Percentiles rank a stretch among this genome's conserved stretches.
These are phyloP conservation scores for Drosophila koepferae DNA, from an alignment of 2,888 invertebrate species.

Conservation along the genomic window DNA sequence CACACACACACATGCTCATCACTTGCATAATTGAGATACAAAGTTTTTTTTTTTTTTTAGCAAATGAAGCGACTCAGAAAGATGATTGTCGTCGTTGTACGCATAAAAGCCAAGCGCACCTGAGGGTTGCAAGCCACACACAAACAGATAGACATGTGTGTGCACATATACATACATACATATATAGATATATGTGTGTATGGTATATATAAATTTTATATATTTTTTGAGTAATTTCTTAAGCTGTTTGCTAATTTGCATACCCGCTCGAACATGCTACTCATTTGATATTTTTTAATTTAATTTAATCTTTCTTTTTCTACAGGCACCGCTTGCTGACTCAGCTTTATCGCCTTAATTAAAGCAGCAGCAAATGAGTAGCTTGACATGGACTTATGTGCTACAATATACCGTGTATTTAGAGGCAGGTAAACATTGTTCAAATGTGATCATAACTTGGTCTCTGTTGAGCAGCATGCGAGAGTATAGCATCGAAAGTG, in stretches of 20 bases:
- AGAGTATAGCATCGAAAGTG: too few relatives aligned
- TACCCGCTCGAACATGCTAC: neutral
- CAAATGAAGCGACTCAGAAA: slow-evolving; percentile 54
- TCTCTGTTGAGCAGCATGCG: too few relatives aligned
- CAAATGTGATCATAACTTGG: neutral
- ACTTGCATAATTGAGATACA: slow-evolving; percentile 78
- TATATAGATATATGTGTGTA: neutral
- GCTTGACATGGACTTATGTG: neutral
- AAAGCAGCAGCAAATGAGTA: neutral
- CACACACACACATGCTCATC: slow-evolving; percentile 40
- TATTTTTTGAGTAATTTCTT: slow-evolving; percentile 1
- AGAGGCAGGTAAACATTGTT: neutral
- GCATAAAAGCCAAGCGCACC: slow-evolving; percentile 5
- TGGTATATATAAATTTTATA: neutral
- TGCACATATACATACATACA: neutral
- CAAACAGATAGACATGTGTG: neutral
- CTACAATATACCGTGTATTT: neutral
- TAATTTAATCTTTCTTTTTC: slow-evolving; percentile 15
- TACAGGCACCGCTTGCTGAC: neutral
- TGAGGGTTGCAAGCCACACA: slow-evolving; percentile 45
- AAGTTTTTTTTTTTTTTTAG: slow-evolving; percentile 28
- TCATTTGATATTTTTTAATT: slow-evolving; percentile 3
- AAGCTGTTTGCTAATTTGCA: slow-evolving; percentile 24
- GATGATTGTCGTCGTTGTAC: slow-evolving; percentile 59
- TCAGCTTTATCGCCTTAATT: slow-evolving; percentile 13